phyloP scores from a whole-genome alignment of 2,888 invertebrate species.

The Oxystoma pomonae region DNA sequence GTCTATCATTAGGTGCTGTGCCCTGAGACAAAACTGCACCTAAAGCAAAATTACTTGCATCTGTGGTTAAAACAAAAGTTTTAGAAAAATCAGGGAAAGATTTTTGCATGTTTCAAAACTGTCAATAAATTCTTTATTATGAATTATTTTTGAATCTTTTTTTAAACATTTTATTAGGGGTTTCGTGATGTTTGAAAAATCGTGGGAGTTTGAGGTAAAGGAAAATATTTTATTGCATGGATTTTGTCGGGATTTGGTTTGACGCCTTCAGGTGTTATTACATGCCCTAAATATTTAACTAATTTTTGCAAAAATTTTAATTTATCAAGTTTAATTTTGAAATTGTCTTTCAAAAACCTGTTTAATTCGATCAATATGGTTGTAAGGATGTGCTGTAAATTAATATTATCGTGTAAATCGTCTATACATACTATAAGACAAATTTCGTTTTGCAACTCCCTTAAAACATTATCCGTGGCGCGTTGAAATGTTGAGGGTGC shows the following conservation, averaged over 20 bases:
- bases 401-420: constrained; percentile 17
- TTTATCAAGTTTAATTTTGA: constrained; percentile 24
- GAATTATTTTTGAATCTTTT: constrained; percentile 9
- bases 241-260: constrained; percentile 22
- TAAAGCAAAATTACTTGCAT: constrained; percentile 13
- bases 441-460: constrained; percentile 17
- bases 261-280: constrained; percentile 16
- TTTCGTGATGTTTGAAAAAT: constrained; percentile 15
- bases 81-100: not conserved
- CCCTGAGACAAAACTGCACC: constrained; percentile 27
- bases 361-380: constrained; percentile 13
- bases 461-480: constrained; percentile 19
- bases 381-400: constrained; percentile 14
- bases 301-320: constrained; percentile 20
- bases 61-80: constrained; percentile 2
- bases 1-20: constrained; percentile 13
- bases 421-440: constrained; percentile 16
- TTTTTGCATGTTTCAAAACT: constrained; percentile 7
- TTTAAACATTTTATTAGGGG: constrained; percentile 14
- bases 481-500: constrained; percentile 20
- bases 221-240: constrained; percentile 9
- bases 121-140: constrained; percentile 4
- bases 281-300: constrained; percentile 22
- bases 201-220: constrained; percentile 14
- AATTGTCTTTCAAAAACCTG: constrained; percentile 14